Conservation (phyloP, 1,140 invertebrate genomes). For the Drosophila sturtevanti region DNA sequence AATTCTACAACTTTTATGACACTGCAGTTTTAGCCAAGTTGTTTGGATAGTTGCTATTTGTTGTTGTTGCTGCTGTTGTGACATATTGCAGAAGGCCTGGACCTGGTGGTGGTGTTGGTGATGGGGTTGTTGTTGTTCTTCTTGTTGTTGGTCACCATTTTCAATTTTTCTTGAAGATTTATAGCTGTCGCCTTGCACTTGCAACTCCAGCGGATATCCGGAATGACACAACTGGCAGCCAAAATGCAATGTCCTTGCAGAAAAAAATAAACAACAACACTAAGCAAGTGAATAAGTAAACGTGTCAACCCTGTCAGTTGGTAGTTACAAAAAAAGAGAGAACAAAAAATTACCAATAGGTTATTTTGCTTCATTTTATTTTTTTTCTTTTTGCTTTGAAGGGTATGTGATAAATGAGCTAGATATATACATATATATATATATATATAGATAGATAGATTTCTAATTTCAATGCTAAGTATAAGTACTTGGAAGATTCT, state of each 20-base stretch:
- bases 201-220: slow-evolving; percentile 71
- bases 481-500: background rate
- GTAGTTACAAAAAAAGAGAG: background rate
- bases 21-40: slow-evolving; percentile 51
- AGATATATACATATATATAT: no score
- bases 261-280: slow-evolving; percentile 12
- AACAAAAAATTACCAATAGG: background rate
- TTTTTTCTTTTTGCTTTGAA: background rate
- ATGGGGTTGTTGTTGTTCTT: no score
- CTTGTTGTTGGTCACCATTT: slow-evolving; percentile 12
- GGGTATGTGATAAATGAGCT: background rate
- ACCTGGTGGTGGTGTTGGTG: background rate
- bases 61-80: slow-evolving; percentile 8
- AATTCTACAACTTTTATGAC: slow-evolving; percentile 68
- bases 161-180: slow-evolving; percentile 57
- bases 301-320: background rate
- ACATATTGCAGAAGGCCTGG: background rate
- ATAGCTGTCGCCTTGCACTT: slow-evolving; percentile 60
- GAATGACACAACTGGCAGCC: slow-evolving; percentile 63
- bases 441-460: slow-evolving; percentile 2
- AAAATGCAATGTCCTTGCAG: slow-evolving; percentile 40
- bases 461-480: slow-evolving; percentile 37
- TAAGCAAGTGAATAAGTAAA: background rate
- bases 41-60: slow-evolving; percentile 37
- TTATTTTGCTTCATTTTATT: background rate